Evolutionary conservation across 2,797 vertebrate species (phyloP).

Genomic region (Sebastes baramenuke): DNA sequence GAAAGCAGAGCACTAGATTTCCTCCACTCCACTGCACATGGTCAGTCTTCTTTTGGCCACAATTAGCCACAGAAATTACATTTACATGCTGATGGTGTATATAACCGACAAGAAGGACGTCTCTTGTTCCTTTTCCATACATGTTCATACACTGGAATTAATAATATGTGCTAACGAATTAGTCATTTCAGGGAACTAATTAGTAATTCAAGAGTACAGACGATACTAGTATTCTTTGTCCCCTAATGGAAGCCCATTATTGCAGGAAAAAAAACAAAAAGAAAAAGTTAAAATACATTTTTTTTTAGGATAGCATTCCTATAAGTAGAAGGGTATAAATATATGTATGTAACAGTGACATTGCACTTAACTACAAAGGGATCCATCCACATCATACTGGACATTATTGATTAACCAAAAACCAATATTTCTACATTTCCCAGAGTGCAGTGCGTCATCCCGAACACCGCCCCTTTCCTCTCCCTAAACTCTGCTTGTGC

Average conservation of each 20-base stretch:
- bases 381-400: too few relatives aligned
- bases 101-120: background rate
- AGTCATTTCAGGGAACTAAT: background rate
- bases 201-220: background rate
- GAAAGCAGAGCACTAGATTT: background rate
- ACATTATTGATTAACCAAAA: too few relatives aligned
- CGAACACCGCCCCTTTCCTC: conserved; percentile 55
- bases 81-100: background rate
- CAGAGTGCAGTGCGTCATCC: conserved; percentile 31
- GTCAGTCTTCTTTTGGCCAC: background rate
- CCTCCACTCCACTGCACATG: background rate
- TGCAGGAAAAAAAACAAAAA: too few relatives aligned
- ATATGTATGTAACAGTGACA: too few relatives aligned
- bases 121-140: background rate
- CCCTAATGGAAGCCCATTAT: background rate
- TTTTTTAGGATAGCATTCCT: too few relatives aligned
- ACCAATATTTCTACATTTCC: conserved; percentile 63
- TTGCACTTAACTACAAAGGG: too few relatives aligned
- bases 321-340: too few relatives aligned
- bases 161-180: background rate
- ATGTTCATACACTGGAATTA: background rate
- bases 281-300: too few relatives aligned
- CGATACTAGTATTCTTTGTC: background rate
- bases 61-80: background rate
- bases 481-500: conserved; percentile 19